A percentile compares a stretch with the other conserved stretches of the same genome.
Evolutionary conservation across 2,888 invertebrate genomes (phyloP).

Genomic region (Oegoconia quadripuncta): DNA sequence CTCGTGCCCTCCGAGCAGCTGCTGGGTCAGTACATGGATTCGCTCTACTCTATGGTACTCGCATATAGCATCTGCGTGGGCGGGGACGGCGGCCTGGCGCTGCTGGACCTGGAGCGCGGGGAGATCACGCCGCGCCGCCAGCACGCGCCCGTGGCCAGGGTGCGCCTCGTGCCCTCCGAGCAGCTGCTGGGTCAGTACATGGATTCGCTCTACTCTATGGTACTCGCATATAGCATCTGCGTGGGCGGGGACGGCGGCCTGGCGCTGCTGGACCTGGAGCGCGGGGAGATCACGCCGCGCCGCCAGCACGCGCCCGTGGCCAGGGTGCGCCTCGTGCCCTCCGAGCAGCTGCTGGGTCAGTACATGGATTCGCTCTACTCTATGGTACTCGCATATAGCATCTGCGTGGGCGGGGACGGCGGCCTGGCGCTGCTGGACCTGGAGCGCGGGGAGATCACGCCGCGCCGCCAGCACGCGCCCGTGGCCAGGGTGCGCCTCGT

Average conservation of each 20-base stretch:
- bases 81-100: conserved; percentile 95
- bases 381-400: too few species aligned
- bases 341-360: too few species aligned
- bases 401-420: conserved; percentile 92
- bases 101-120: conserved; percentile 95
- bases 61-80: conserved; percentile 90
- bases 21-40: conserved; percentile 76
- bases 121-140: conserved; percentile 89
- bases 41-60: too few species aligned
- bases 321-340: too few species aligned
- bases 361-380: too few species aligned
- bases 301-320: too few species aligned
- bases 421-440: conserved; percentile 96
- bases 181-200: conserved; percentile 84
- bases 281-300: conserved; percentile 91
- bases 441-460: conserved; percentile 91
- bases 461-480: conserved; percentile 87
- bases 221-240: too few species aligned
- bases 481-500: too few species aligned
- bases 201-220: too few species aligned
- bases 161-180: conserved; percentile 87
- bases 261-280: conserved; percentile 95
- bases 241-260: conserved; percentile 96
- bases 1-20: conserved; percentile 92
- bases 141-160: conserved; percentile 59